Evolutionary conservation across 2,113 vertebrate species (phyloP), one percentile per base, ranked within the genome.

Genomic region (Chloroceryle aenea): DNA sequence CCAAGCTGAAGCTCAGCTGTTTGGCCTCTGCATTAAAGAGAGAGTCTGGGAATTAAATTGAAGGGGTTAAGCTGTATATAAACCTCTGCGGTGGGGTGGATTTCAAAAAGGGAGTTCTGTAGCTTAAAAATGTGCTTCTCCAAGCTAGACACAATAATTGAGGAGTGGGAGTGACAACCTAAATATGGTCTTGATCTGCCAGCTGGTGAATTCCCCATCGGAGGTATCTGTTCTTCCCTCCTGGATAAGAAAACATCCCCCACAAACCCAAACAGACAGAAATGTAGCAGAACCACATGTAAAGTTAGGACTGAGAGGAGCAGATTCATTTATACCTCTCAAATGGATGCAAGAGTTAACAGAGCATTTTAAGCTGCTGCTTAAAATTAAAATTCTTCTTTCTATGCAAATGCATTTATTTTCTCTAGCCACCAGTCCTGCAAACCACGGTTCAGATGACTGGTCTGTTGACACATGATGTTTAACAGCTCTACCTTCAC

Each of bases 71-170:
- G 34, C 75, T 27, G 58, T 8, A 1, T 25, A 6, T 42, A 85
- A 86, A 75, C 26, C 20, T 48, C 74, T 50, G 63, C 47, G 40
- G 62, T 34, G 25, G 5, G 36, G 67, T 38, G 29, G 32, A 91
- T 63, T 96, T 92, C 67, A 89, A 89, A 92, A 74, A 96, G 76
- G 76, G 59, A 83, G 85, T 20, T 47, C 47, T 32, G 13, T 76
- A 67, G 56, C 88, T 80, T 64, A 84, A 61, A 80, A 75, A 61
- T 74, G 25, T 61, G 30, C 68, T 92, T 91, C 61, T 84, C 88
- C 30, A 32, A 89, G 76, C 48, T 59, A 72, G 87, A 85, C 85
- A 32, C 68, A 89, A 81, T 74, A 96, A 81, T 2, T 62, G 55
- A 58, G 72, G 68, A 83, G 79, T 77, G 68, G 85, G 75, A 90